These are phyloP conservation scores for Turritopsis dohrnii DNA, from an alignment of 30 jellyfish, hydroid and myxozoan genomes.

Conservation along the genomic window DNA sequence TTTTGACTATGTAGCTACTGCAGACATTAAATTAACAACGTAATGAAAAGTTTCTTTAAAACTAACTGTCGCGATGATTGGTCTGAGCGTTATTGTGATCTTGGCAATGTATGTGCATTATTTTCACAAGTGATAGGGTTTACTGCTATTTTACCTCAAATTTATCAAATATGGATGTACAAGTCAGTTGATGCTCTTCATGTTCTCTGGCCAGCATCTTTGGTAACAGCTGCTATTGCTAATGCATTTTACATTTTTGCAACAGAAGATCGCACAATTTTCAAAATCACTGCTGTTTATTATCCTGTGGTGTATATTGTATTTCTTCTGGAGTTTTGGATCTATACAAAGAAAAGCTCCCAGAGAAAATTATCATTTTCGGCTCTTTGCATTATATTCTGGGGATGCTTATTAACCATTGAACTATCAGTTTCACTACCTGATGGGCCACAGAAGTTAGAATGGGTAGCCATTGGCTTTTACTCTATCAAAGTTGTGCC, in stretches of 20 bases:
- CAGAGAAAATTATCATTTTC: background rate
- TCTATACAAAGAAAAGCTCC: conserved; percentile 7
- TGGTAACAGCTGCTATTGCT: conserved; percentile 10
- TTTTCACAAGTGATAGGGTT: conserved; percentile 20
- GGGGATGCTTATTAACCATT: conserved; percentile 3
- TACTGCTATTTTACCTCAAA: conserved; percentile 27
- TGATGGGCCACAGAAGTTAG: conserved; percentile 7
- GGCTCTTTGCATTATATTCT: background rate
- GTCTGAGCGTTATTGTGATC: conserved; percentile 16
- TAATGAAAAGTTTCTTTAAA: conserved; percentile 9
- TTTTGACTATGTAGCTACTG: no score
- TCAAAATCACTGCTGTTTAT: conserved; percentile 3
- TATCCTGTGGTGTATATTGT: background rate
- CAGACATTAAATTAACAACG: no score
- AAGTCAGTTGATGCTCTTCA: conserved; percentile 22
- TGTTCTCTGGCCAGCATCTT: conserved; percentile 15
- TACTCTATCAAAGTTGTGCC: conserved; percentile 21
- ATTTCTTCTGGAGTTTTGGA: conserved; percentile 14
- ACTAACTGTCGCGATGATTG: conserved; percentile 14
- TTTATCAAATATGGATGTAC: conserved; percentile 19
- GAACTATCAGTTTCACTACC: conserved; percentile 11
- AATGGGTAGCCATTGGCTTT: conserved; percentile 6
- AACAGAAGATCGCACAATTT: conserved; percentile 12
- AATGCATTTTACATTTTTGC: conserved; percentile 8
- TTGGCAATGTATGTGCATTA: conserved; percentile 11